Conservation (phyloP, 2,797 vertebrate species). For the Coregonus ussuriensis region DNA sequence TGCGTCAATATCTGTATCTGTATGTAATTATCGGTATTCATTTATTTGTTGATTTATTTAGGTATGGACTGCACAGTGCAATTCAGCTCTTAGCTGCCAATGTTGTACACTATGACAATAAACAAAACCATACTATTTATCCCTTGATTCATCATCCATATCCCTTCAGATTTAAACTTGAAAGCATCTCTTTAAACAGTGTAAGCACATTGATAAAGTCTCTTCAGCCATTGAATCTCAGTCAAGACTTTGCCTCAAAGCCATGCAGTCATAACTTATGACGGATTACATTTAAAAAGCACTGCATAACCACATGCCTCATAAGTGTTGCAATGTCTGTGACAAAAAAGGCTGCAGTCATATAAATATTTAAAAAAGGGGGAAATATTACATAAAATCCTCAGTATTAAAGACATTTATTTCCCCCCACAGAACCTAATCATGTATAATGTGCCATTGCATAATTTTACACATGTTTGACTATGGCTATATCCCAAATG, state of each 20-base stretch:
- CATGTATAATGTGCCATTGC: neutral
- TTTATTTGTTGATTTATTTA: neutral
- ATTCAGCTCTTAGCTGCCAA: neutral
- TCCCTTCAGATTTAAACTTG: too few species aligned
- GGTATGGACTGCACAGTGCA: neutral
- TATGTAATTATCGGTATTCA: neutral
- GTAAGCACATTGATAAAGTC: too few species aligned
- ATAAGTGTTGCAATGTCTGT: neutral
- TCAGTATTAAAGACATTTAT: neutral
- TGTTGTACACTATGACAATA: neutral
- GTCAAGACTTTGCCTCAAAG: too few species aligned
- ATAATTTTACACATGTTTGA: neutral
- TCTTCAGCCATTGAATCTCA: too few species aligned
- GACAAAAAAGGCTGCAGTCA: neutral
- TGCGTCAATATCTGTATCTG: neutral
- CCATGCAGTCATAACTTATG: neutral
- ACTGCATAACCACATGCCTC: neutral
- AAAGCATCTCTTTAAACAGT: too few species aligned
- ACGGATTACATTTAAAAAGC: neutral
- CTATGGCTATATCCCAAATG: neutral
- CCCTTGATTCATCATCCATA: neutral
- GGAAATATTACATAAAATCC: neutral
- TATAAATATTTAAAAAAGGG: neutral
- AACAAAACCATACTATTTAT: neutral
- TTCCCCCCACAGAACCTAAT: neutral